phyloP scores from a whole-genome alignment of 2,888 invertebrate genomes.

The Scaptomyza tumidula region DNA sequence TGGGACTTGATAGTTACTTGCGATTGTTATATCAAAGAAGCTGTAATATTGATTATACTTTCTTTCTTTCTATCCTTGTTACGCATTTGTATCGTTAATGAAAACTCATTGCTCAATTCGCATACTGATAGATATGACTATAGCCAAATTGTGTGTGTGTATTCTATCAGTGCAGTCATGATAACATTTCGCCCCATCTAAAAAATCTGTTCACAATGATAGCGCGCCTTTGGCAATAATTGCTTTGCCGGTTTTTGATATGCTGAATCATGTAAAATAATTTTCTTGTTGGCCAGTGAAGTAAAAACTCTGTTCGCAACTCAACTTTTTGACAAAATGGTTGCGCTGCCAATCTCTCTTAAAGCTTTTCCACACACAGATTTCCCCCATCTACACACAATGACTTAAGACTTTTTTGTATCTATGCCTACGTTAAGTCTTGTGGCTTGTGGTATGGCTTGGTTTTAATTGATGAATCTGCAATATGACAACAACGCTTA shows the following conservation, averaged over 20 bases:
- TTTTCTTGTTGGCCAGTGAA: slow-evolving; percentile 62
- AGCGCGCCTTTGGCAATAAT: slow-evolving; percentile 66
- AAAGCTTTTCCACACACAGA: slow-evolving; percentile 15
- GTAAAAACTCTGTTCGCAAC: slow-evolving; percentile 37
- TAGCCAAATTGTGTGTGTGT: slow-evolving; percentile 4
- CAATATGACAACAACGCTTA: slow-evolving; percentile 69
- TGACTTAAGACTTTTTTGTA: slow-evolving; percentile 53
- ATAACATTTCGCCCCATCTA: slow-evolving; percentile 15
- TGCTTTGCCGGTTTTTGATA: slow-evolving; percentile 60
- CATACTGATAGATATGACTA: slow-evolving; percentile 12
- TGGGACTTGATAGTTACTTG: slow-evolving; percentile 1
- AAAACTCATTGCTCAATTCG: slow-evolving; percentile 22
- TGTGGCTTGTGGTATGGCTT: slow-evolving; percentile 34
- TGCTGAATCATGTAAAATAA: slow-evolving; percentile 75
- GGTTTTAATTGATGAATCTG: slow-evolving; percentile 71
- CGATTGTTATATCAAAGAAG: not conserved
- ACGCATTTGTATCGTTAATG: slow-evolving; percentile 8
- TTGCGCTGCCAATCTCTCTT: slow-evolving; percentile 25
- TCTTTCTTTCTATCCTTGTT: no score
- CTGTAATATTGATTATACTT: not conserved
- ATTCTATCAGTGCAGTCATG: slow-evolving; percentile 17
- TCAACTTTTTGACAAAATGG: slow-evolving; percentile 73
- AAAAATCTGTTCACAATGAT: slow-evolving; percentile 48
- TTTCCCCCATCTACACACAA: slow-evolving; percentile 20
- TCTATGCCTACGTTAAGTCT: slow-evolving; percentile 64